Conservation (phyloP, 2,888 invertebrate genomes). For the Andrena chrysosceles region DNA sequence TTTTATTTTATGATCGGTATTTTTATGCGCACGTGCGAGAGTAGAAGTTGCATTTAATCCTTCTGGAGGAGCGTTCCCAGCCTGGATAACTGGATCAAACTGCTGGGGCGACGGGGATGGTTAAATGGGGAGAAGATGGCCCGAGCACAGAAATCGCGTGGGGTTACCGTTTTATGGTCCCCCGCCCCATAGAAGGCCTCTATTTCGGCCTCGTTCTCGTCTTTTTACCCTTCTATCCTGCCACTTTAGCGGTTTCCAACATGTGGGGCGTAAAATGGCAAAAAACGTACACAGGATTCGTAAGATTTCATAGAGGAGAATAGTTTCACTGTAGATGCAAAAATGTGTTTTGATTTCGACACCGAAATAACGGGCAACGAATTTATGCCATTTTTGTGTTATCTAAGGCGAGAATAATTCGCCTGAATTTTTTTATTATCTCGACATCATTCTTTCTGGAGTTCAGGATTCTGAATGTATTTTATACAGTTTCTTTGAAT, state of each 20-base stretch:
- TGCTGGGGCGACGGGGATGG: constrained; percentile 21
- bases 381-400: not conserved
- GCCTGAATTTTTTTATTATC: not conserved
- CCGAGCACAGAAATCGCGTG: constrained; percentile 41
- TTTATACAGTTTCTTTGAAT: no score
- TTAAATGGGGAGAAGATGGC: constrained; percentile 45
- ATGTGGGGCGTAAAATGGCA: constrained; percentile 33
- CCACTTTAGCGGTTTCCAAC: constrained; percentile 29
- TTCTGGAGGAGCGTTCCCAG: constrained; percentile 52
- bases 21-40: constrained; percentile 56
- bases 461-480: no score
- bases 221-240: constrained; percentile 27
- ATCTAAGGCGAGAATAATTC: not conserved
- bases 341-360: constrained; percentile 1
- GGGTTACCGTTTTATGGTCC: constrained; percentile 56
- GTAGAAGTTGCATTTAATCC: constrained; percentile 66
- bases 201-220: constrained; percentile 23
- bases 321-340: constrained; percentile 12
- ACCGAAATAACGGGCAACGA: not conserved
- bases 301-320: not conserved
- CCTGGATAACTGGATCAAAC: constrained; percentile 48
- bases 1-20: constrained; percentile 67
- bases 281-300: not conserved
- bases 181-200: constrained; percentile 21
- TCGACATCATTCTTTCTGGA: no score